Conservation (phyloP, 2,113 vertebrate genomes). For the Pan paniscus region DNA sequence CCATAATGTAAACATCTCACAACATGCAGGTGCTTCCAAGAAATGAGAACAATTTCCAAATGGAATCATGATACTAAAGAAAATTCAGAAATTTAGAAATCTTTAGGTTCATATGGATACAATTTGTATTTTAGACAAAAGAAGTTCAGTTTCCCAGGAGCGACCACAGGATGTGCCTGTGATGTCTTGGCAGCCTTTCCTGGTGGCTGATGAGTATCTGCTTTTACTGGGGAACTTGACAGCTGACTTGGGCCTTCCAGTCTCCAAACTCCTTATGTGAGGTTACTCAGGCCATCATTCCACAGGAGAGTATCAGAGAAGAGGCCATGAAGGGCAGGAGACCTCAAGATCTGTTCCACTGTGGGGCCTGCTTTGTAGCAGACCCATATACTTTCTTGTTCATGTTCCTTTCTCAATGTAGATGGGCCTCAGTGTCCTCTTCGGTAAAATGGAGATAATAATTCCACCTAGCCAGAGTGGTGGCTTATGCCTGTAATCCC, state of each 20-base stretch:
- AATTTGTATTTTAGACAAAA: neutral
- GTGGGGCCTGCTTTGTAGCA: neutral
- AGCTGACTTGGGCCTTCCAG: neutral
- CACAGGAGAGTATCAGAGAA: too few species aligned
- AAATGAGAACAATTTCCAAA: neutral
- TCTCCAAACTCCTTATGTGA: neutral
- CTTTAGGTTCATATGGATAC: neutral
- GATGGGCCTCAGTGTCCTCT: neutral
- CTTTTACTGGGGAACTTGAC: neutral
- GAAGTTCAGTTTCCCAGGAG: neutral
- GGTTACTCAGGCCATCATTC: neutral
- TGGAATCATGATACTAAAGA: neutral
- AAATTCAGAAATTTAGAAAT: conserved; percentile 27
- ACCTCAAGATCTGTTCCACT: neutral
- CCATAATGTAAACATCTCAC: neutral
- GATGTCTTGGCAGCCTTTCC: neutral
- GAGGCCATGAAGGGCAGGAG: too few species aligned
- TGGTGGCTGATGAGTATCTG: neutral
- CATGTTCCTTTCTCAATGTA: neutral
- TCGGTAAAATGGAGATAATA: neutral
- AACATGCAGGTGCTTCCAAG: neutral
- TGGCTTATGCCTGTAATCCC: too few species aligned
- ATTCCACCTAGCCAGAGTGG: too few species aligned
- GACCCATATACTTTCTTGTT: neutral
- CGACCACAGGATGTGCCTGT: neutral